A percentile compares a stretch with the other conserved stretches of the same genome.
Conservation (phyloP, 2,113 vertebrate species). For the Formicarius rufipectus region DNA sequence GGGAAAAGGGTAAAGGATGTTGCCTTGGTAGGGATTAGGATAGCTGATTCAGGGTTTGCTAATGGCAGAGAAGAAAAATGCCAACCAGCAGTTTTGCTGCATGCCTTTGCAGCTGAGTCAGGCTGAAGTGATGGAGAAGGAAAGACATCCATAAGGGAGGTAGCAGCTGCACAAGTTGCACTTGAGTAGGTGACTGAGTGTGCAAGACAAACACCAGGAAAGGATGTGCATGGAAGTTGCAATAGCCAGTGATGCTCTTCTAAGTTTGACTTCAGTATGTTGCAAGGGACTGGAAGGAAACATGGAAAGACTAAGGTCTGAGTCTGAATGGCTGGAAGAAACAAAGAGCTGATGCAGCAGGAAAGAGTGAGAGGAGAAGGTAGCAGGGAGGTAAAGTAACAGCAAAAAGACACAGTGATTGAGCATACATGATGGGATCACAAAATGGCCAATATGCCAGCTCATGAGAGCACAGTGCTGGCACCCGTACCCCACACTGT, state of each 20-base stretch:
- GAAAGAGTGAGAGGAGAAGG: not conserved
- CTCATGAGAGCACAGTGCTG: not conserved
- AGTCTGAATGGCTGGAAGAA: not conserved
- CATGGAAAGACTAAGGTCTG: not conserved
- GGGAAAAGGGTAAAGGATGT: not conserved
- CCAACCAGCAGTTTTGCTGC: not conserved
- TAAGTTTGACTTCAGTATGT: not conserved
- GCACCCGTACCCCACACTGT: not conserved
- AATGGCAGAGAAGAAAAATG: not conserved
- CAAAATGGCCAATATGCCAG: not conserved
- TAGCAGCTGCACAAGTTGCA: not conserved
- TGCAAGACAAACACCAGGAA: not conserved
- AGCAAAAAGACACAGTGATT: not conserved
- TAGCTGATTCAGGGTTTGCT: not conserved
- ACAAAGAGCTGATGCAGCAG: not conserved
- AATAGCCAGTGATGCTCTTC: accelerated
- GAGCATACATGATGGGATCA: not conserved
- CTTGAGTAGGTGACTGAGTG: not conserved
- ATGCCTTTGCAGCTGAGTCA: not conserved
- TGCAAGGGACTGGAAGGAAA: not conserved
- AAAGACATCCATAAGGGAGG: not conserved
- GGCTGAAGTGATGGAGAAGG: not conserved
- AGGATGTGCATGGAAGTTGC: not conserved
- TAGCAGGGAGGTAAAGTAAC: not conserved
- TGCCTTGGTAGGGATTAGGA: slow-evolving; percentile 28